These are phyloP conservation scores for Tringa solitaria DNA, from an alignment of 2,113 vertebrate genomes.

Conservation along the genomic window DNA sequence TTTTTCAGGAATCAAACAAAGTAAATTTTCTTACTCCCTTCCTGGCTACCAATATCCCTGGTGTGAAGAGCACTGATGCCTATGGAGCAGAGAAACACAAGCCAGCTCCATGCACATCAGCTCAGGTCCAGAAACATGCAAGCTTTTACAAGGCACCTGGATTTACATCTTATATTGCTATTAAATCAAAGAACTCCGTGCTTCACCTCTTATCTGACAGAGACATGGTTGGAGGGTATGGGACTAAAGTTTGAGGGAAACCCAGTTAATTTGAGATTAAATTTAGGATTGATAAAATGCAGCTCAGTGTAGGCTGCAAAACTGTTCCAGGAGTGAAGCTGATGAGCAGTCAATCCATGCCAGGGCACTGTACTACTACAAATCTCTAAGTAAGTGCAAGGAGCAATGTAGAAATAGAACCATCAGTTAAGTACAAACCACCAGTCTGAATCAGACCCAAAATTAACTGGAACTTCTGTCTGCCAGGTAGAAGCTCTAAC, in stretches of 20 bases:
- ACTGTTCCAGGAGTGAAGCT: neutral
- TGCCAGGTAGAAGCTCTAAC: neutral
- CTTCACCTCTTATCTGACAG: neutral
- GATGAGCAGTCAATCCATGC: neutral
- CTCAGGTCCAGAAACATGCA: neutral
- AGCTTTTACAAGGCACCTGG: neutral
- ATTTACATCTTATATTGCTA: neutral
- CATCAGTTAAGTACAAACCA: neutral
- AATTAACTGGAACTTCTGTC: neutral
- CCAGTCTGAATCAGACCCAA: neutral
- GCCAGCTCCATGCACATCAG: neutral
- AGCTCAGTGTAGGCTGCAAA: neutral
- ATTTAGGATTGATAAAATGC: neutral
- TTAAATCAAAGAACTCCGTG: neutral
- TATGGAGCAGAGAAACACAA: neutral
- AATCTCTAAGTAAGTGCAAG: neutral
- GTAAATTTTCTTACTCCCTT: neutral
- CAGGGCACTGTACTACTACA: neutral
- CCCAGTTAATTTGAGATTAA: neutral
- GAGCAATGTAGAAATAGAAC: neutral
- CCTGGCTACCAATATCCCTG: neutral
- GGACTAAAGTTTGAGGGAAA: neutral
- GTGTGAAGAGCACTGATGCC: neutral
- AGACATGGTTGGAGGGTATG: neutral
- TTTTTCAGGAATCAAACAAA: neutral